Base-by-base conservation (phyloP, 1,140 invertebrate species). In the Drosophila guanche region DNA sequence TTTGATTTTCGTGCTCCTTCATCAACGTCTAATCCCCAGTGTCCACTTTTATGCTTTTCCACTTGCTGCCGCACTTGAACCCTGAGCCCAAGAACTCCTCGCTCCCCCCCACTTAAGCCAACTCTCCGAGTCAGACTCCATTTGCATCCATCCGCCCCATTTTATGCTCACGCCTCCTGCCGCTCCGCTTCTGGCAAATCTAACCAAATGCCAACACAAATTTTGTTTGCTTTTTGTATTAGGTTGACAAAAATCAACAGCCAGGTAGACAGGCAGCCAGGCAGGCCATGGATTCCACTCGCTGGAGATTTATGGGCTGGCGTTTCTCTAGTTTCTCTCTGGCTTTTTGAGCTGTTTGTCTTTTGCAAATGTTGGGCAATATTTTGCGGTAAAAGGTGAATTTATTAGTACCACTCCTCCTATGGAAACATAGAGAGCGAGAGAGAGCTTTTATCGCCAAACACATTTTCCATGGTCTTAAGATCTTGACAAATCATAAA, bases 181-280 rank as follows among this genome's bases (percentile, higher is more conserved):
- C 37, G 1, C 5, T 5, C 40, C 29, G 8, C 7, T 29, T 27
- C 37, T 73, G 62, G 72, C 48, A 85, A 85, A 85, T 85, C 80
- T 80, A 79, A 76, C 71, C 76, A 68, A 85, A 80, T 84, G 72
- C 66, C 81, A 85, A 80, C 76, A 86, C 62, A 85, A 85, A 85
- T 85, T 85, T 86, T 85, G 81, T 85, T 85, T 85, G 76, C 76
- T 52, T 84, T 85, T 85, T 69, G 72, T 80, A 79, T 85, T 85
- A 85, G 76, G 76, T 85, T 85, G 80, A 85, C 76, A 85, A 85
- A 85, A 85, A 85, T 85, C 81, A 85, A 85, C 81, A 85, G 67
- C 63, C 67, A 50, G 56, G 54, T 45, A 16, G 45, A 23, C 45
- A 67, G 27, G 47, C 41, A 51, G 53, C 33, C 47, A 47, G 48